Conservation (phyloP, 1,140 invertebrate species). For the Kradibia gibbosae region DNA sequence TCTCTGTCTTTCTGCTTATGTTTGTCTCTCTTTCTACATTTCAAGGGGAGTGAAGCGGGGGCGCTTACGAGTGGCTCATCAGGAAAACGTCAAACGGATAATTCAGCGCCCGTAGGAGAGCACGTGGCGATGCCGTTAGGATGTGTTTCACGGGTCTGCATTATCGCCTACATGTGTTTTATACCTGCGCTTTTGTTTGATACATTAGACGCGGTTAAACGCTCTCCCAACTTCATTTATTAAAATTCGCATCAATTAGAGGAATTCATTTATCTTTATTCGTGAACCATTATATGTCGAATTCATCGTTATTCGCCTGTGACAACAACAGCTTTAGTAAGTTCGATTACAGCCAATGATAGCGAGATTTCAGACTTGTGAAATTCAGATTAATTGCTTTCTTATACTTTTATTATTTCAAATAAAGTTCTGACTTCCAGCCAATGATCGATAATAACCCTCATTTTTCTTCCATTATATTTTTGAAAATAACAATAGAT, state of each 20-base stretch:
- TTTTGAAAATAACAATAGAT: too few species aligned
- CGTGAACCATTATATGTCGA: not conserved
- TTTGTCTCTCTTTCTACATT: not conserved
- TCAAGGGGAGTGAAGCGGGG: not conserved
- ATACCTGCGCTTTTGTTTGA: conserved; percentile 49
- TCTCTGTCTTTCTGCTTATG: conserved; percentile 8
- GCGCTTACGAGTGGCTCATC: conserved; percentile 10
- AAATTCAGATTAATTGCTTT: conserved; percentile 14
- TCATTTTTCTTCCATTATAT: not conserved
- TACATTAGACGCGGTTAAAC: conserved; percentile 2
- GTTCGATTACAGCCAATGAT: not conserved
- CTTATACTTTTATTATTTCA: not conserved
- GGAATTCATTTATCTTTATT: conserved; percentile 45
- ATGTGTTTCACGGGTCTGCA: not conserved
- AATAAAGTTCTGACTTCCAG: not conserved
- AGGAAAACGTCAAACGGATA: conserved; percentile 50
- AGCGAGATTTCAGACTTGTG: not conserved
- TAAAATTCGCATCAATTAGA: conserved; percentile 31
- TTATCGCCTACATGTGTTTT: conserved; percentile 10
- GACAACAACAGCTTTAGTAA: not conserved
- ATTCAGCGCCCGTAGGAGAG: conserved; percentile 57
- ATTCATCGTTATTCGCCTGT: conserved; percentile 3
- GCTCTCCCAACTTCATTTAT: conserved; percentile 26
- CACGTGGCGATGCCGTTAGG: conserved; percentile 59
- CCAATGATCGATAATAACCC: not conserved